Conservation (phyloP, 2,797 vertebrate genomes). For the Dryobates pubescens region DNA sequence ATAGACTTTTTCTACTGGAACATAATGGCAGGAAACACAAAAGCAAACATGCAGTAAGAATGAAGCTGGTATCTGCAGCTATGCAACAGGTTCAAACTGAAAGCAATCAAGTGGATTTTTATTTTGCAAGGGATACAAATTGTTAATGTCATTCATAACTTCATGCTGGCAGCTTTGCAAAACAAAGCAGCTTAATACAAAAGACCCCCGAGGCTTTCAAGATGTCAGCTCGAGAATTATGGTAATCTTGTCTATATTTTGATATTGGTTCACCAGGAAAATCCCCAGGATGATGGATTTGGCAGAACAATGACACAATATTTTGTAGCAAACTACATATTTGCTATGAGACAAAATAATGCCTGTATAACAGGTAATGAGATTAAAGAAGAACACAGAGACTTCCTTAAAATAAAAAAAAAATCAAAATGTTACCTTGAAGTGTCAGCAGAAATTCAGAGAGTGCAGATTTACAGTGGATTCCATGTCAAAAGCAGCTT, state of each 20-base stretch:
- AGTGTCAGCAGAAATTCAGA: conserved; percentile 58
- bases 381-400: conserved; percentile 63
- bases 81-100: neutral
- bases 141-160: conserved; percentile 42
- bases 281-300: conserved; percentile 56
- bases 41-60: neutral
- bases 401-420: conserved; percentile 68
- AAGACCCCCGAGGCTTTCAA: conserved; percentile 52
- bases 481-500: conserved; percentile 66
- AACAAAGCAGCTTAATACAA: conserved; percentile 66
- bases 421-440: conserved; percentile 61
- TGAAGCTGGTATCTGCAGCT: neutral
- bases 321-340: conserved; percentile 58
- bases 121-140: conserved; percentile 20
- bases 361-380: conserved; percentile 64
- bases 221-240: conserved; percentile 60
- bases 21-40: neutral
- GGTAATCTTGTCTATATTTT: conserved; percentile 68
- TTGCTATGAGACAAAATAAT: conserved; percentile 33
- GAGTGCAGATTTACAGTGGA: conserved; percentile 54
- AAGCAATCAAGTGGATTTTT: neutral
- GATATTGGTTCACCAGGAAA: conserved; percentile 60
- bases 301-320: conserved; percentile 67
- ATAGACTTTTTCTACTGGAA: neutral
- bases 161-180: conserved; percentile 27